phyloP scores from a whole-genome alignment of 92 coral and sea anemone species.

The Epizoanthus scotinus region DNA sequence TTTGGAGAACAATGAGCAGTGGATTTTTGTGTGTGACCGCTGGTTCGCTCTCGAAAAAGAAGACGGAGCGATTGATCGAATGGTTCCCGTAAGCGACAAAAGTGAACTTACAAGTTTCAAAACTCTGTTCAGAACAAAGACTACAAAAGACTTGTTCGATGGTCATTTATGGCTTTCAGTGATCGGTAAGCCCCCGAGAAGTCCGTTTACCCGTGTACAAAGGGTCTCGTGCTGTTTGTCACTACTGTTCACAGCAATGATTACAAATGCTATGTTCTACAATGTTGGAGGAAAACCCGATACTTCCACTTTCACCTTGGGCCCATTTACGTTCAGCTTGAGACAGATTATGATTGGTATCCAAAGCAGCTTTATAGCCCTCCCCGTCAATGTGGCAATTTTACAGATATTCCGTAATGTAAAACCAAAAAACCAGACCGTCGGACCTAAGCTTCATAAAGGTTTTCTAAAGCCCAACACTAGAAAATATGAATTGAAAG shows the following conservation, averaged over 20 bases:
- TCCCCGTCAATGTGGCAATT: conserved; percentile 59
- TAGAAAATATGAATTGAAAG: not conserved
- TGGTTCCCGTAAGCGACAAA: conserved; percentile 46
- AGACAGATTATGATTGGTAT: conserved; percentile 70
- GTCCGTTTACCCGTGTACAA: conserved; percentile 82
- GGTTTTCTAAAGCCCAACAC: conserved; percentile 12
- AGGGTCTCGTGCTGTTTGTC: conserved; percentile 82
- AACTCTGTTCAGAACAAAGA: conserved; percentile 60
- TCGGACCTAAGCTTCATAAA: not conserved
- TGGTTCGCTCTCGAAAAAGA: conserved; percentile 81
- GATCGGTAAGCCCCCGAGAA: conserved; percentile 69
- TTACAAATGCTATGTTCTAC: conserved; percentile 88
- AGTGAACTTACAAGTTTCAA: conserved; percentile 65
- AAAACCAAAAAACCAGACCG: conserved; percentile 41
- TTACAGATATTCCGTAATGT: conserved; percentile 62
- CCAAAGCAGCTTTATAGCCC: conserved; percentile 74
- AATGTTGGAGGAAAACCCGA: conserved; percentile 65
- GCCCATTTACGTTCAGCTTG: conserved; percentile 67
- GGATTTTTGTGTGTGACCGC: conserved; percentile 66
- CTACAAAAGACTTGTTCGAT: conserved; percentile 67
- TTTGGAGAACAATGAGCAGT: conserved; percentile 35
- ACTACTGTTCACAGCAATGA: conserved; percentile 76
- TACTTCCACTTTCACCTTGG: conserved; percentile 58
- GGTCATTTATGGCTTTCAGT: conserved; percentile 87
- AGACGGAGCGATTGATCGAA: conserved; percentile 67